These are phyloP conservation scores for Papilio xuthus DNA, from an alignment of 1,140 invertebrate genomes.

Conservation along the genomic window DNA sequence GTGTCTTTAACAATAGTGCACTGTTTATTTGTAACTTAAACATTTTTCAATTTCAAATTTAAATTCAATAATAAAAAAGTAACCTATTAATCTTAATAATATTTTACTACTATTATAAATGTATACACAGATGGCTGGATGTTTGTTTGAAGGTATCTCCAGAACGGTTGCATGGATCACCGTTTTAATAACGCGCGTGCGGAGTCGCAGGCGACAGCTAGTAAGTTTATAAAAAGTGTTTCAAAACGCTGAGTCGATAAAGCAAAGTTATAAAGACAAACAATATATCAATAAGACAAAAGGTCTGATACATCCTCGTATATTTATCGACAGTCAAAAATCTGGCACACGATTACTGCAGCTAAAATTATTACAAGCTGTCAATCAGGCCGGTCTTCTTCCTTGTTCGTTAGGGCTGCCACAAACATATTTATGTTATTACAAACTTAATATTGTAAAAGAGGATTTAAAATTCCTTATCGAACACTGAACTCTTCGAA, in stretches of 20 bases:
- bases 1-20: too few relatives aligned
- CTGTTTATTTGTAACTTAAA: too few relatives aligned
- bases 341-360: slow-evolving; percentile 34
- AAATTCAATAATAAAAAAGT: neutral
- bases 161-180: too few relatives aligned
- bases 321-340: slow-evolving; percentile 34
- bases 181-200: too few relatives aligned
- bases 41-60: too few relatives aligned
- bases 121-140: too few relatives aligned
- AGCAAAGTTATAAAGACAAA: slow-evolving; percentile 13
- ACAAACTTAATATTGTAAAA: neutral
- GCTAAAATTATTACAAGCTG: slow-evolving; percentile 32
- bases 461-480: slow-evolving; percentile 3
- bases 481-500: slow-evolving; percentile 5
- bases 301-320: slow-evolving; percentile 21
- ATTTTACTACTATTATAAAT: too few relatives aligned
- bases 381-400: slow-evolving; percentile 30
- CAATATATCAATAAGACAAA: slow-evolving; percentile 29
- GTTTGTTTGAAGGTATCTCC: too few relatives aligned
- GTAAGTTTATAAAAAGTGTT: slow-evolving; percentile 1
- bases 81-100: slow-evolving; percentile 5
- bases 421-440: slow-evolving; percentile 16
- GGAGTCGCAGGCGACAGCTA: too few relatives aligned
- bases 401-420: slow-evolving; percentile 33
- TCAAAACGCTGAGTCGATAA: neutral